These are phyloP conservation scores for Andrena dorsata DNA, from an alignment of 2,888 invertebrate genomes.

Conservation along the genomic window DNA sequence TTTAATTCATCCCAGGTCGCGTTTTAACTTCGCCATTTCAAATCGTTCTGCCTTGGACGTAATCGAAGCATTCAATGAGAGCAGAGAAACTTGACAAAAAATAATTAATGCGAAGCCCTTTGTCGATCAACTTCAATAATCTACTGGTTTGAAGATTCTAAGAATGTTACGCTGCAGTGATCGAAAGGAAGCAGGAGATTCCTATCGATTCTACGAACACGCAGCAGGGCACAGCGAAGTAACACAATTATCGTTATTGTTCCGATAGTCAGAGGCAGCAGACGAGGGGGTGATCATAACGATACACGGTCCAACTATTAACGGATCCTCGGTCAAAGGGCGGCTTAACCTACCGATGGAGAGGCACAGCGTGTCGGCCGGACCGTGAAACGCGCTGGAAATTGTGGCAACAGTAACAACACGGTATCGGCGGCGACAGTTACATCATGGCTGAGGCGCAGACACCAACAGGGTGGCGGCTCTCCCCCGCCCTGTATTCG, in stretches of 20 bases:
- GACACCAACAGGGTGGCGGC: slow-evolving; percentile 34
- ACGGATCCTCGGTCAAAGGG: slow-evolving; percentile 71
- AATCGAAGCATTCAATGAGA: not conserved
- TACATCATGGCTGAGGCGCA: slow-evolving; percentile 34
- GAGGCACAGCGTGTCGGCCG: slow-evolving; percentile 56
- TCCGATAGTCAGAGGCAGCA: not conserved
- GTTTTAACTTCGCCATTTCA: not conserved
- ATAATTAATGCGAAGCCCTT: no score
- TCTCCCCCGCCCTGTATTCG: slow-evolving; percentile 11
- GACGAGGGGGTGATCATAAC: slow-evolving; percentile 33
- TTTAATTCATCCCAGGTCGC: not conserved
- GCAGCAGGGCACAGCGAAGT: slow-evolving; percentile 11
- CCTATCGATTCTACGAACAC: not conserved
- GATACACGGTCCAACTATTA: slow-evolving; percentile 65
- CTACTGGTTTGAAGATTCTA: no score
- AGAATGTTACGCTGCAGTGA: not conserved
- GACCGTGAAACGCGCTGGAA: slow-evolving; percentile 64
- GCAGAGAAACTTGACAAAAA: no score
- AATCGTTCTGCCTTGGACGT: not conserved
- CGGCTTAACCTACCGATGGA: slow-evolving; percentile 52
- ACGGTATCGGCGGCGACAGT: slow-evolving; percentile 46
- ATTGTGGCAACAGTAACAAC: slow-evolving; percentile 59
- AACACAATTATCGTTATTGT: slow-evolving; percentile 46
- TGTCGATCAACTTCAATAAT: no score
- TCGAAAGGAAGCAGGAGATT: not conserved